phyloP scores from a whole-genome alignment of 2,113 vertebrate genomes.

The Tachycineta bicolor region DNA sequence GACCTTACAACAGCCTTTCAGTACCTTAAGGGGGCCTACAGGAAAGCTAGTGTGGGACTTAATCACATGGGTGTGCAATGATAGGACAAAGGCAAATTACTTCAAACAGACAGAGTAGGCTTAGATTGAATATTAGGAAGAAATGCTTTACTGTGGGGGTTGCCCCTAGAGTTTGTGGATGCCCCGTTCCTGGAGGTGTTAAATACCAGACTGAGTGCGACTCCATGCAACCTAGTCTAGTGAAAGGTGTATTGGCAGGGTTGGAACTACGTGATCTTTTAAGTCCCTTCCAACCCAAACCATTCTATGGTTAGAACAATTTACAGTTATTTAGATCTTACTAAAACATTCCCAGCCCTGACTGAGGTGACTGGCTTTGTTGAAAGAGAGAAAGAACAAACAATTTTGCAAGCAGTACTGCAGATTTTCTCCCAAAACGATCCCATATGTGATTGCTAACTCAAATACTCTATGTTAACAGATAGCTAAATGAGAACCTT shows the following conservation, averaged over 20 bases:
- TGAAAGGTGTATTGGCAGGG: background rate
- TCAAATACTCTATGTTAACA: background rate
- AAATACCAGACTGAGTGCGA: background rate
- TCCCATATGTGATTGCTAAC: constrained; percentile 26
- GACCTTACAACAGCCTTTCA: background rate
- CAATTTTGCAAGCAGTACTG: background rate
- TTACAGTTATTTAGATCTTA: background rate
- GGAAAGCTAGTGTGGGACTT: background rate
- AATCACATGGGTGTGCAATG: background rate
- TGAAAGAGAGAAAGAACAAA: background rate
- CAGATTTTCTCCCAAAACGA: constrained; percentile 1
- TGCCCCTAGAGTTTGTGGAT: background rate
- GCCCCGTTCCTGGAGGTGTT: background rate
- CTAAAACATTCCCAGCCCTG: background rate
- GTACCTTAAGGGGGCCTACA: background rate
- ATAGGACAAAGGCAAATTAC: background rate
- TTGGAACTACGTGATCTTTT: background rate
- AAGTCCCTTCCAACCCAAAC: background rate
- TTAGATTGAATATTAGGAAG: background rate
- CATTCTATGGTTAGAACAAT: background rate
- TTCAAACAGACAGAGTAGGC: background rate
- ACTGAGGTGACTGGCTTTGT: background rate
- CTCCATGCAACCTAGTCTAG: background rate
- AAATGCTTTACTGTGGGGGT: background rate
- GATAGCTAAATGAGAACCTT: constrained; percentile 48